Evolutionary conservation across 2,888 invertebrate genomes (phyloP).

Genomic region (Scotopteryx bipunctaria): DNA sequence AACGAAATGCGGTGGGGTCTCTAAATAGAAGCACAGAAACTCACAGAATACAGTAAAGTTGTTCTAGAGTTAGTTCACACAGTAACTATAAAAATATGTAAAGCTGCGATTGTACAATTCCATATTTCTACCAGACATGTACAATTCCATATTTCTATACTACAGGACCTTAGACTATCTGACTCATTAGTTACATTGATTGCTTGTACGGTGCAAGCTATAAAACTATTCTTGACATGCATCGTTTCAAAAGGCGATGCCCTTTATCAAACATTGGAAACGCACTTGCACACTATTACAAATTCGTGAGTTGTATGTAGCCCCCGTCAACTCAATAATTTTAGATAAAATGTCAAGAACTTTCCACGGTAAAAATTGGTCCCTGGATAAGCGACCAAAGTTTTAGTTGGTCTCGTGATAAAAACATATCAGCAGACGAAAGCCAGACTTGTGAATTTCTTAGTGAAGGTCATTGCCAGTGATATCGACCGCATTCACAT

Average conservation of each 20-base stretch:
- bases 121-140: background rate
- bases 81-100: background rate
- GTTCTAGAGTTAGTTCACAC: background rate
- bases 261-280: background rate
- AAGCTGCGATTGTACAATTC: background rate
- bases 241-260: background rate
- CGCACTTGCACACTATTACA: background rate
- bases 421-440: constrained; percentile 34
- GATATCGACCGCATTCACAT: constrained; percentile 41
- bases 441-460: constrained; percentile 43
- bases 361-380: constrained; percentile 19
- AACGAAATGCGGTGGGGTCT: constrained; percentile 8
- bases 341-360: constrained; percentile 10
- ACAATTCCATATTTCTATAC: background rate
- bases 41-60: background rate
- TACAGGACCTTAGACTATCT: too few species aligned
- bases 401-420: constrained; percentile 29
- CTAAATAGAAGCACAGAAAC: background rate
- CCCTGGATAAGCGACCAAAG: constrained; percentile 29
- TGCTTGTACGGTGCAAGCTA: background rate
- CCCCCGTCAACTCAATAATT: background rate
- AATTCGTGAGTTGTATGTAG: background rate
- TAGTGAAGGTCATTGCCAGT: constrained; percentile 46
- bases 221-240: constrained; percentile 10
- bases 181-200: constrained; percentile 1